These are phyloP conservation scores for Cryptotis parvus DNA, from an alignment of 2,113 vertebrate genomes.

Conservation along the genomic window DNA sequence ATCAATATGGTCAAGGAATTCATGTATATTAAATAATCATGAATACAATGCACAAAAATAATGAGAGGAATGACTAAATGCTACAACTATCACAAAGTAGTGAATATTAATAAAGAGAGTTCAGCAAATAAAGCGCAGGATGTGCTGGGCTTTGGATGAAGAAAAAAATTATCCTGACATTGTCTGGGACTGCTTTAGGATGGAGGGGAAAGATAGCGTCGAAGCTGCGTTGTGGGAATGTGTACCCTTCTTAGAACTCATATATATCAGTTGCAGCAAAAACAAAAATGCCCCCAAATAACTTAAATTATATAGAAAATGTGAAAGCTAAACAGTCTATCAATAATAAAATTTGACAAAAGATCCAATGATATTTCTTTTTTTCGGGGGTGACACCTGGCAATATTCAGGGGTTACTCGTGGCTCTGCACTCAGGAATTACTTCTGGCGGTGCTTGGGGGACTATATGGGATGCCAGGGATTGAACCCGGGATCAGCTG, in stretches of 20 bases:
- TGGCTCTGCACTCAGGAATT: too few relatives aligned
- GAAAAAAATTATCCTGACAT: neutral
- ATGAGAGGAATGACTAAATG: too few relatives aligned
- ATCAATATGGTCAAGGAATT: neutral
- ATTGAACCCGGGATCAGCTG: too few relatives aligned
- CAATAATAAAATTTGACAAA: neutral
- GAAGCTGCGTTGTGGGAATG: too few relatives aligned
- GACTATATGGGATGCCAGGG: too few relatives aligned
- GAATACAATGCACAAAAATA: neutral
- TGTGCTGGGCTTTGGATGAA: too few relatives aligned
- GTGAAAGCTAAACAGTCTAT: neutral
- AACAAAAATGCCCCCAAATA: neutral
- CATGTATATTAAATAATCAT: neutral
- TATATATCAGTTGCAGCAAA: neutral
- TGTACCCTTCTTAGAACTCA: too few relatives aligned
- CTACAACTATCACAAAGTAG: neutral
- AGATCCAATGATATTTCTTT: neutral
- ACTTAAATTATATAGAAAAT: conserved; percentile 6
- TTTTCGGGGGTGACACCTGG: too few relatives aligned
- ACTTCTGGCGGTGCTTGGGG: too few relatives aligned
- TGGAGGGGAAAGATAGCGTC: neutral
- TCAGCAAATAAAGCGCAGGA: neutral
- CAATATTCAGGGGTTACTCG: too few relatives aligned
- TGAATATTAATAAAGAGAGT: neutral
- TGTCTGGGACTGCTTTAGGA: neutral